These are phyloP conservation scores for Pitangus sulphuratus DNA, from an alignment of 2,797 vertebrate species.

Conservation along the genomic window DNA sequence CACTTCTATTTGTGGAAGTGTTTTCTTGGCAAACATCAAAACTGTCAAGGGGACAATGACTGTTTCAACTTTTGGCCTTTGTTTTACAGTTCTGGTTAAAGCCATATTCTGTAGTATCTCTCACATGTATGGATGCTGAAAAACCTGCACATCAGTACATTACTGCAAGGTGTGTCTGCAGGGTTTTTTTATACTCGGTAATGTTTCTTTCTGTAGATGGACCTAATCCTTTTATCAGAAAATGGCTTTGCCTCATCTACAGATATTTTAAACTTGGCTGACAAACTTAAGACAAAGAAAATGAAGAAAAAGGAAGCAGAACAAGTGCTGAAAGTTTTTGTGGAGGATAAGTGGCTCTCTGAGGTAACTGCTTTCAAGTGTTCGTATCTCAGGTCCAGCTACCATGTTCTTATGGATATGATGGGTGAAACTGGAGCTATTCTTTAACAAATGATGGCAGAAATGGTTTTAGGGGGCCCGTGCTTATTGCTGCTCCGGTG, in stretches of 20 bases:
- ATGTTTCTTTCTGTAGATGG: conserved; percentile 81
- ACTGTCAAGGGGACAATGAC: neutral
- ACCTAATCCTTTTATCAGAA: conserved; percentile 89
- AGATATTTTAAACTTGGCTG: conserved; percentile 89
- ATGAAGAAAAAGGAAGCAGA: conserved; percentile 95
- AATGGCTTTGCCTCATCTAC: conserved; percentile 90
- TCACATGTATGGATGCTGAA: neutral
- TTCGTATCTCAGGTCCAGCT: neutral
- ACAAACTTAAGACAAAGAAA: conserved; percentile 88
- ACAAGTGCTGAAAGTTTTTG: conserved; percentile 86
- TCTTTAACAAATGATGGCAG: neutral
- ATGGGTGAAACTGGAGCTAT: neutral
- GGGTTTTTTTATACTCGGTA: neutral
- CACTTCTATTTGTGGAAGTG: neutral
- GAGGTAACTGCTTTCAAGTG: conserved; percentile 80
- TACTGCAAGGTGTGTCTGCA: neutral
- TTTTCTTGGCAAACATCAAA: neutral
- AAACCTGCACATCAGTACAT: neutral
- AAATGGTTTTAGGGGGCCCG: neutral
- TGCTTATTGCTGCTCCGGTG: neutral
- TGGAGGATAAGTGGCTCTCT: conserved; percentile 90
- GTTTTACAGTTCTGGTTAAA: neutral
- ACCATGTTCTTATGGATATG: neutral
- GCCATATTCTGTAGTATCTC: neutral
- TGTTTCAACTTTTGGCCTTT: neutral